phyloP scores from a whole-genome alignment of 2,888 invertebrate genomes.

The Tupiocoris notatus region DNA sequence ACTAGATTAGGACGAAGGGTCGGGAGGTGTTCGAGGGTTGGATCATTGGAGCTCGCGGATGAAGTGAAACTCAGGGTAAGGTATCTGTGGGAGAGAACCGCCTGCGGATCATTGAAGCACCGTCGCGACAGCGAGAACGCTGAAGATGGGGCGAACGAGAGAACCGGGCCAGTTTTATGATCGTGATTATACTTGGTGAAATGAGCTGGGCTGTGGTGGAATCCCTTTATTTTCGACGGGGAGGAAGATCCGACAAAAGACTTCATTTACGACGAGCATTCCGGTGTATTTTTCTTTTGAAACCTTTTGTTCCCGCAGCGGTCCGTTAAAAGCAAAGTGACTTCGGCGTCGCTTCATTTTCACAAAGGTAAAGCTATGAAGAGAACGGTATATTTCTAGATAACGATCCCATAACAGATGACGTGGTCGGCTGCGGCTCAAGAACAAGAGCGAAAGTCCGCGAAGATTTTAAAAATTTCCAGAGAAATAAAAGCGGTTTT shows the following conservation, averaged over 20 bases:
- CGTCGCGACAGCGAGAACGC: background rate
- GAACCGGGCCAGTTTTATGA: constrained; percentile 12
- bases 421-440: too few relatives aligned
- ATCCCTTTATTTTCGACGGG: constrained; percentile 2
- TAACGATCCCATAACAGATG: background rate
- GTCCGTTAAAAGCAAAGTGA: background rate
- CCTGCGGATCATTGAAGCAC: constrained; percentile 12
- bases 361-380: background rate
- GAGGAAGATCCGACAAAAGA: constrained; percentile 7
- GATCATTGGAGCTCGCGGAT: too few relatives aligned
- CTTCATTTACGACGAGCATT: background rate
- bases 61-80: too few relatives aligned
- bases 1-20: constrained; percentile 22
- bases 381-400: background rate
- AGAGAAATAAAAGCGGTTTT: too few relatives aligned
- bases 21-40: background rate
- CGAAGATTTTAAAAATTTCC: too few relatives aligned
- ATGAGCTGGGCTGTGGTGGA: background rate
- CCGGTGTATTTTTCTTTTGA: constrained; percentile 5
- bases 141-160: background rate
- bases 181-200: constrained; percentile 9
- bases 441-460: too few relatives aligned
- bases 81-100: background rate
- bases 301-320: background rate
- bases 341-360: background rate